Conservation (phyloP, 2,797 vertebrate species). For the Peromyscus aztecus region DNA sequence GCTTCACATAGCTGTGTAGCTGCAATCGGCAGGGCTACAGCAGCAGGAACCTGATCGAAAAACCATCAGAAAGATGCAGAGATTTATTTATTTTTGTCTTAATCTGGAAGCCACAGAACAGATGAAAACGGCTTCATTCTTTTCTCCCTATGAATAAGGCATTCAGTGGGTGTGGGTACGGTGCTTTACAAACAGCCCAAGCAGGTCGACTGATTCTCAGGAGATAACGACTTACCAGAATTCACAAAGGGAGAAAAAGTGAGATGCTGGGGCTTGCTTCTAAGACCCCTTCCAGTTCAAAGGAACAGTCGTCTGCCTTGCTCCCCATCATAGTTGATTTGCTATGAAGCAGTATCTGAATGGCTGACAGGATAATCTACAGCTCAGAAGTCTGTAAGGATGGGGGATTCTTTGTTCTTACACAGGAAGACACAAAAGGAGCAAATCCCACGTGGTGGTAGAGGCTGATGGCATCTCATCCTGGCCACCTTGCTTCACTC, state of each 20-base stretch:
- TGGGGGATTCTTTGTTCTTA: slow-evolving; percentile 38
- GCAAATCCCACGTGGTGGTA: background rate
- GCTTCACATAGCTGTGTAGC: background rate
- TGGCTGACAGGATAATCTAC: slow-evolving; percentile 52
- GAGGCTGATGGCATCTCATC: slow-evolving; percentile 66
- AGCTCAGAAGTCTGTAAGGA: slow-evolving; percentile 32
- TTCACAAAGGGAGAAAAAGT: slow-evolving; percentile 41
- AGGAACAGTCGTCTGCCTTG: slow-evolving; percentile 10
- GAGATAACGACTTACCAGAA: slow-evolving; percentile 53
- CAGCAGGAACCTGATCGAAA: slow-evolving; percentile 48
- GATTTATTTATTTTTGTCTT: slow-evolving; percentile 41
- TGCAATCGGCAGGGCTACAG: slow-evolving; percentile 11
- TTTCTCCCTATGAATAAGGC: slow-evolving; percentile 18
- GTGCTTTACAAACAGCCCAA: slow-evolving; percentile 54
- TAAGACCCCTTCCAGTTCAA: slow-evolving; percentile 42
- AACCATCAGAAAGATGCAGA: slow-evolving; percentile 22
- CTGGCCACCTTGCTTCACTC: slow-evolving; percentile 42
- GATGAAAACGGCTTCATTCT: slow-evolving; percentile 50
- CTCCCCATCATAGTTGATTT: slow-evolving; percentile 71
- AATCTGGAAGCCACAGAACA: slow-evolving; percentile 42
- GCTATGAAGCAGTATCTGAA: slow-evolving; percentile 49
- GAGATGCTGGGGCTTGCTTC: background rate
- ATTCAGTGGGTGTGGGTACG: slow-evolving; percentile 19
- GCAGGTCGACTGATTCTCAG: background rate
- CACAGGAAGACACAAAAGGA: slow-evolving; percentile 33